phyloP scores from a whole-genome alignment of 2,888 invertebrate genomes.

The Drosophila fungiperda region DNA sequence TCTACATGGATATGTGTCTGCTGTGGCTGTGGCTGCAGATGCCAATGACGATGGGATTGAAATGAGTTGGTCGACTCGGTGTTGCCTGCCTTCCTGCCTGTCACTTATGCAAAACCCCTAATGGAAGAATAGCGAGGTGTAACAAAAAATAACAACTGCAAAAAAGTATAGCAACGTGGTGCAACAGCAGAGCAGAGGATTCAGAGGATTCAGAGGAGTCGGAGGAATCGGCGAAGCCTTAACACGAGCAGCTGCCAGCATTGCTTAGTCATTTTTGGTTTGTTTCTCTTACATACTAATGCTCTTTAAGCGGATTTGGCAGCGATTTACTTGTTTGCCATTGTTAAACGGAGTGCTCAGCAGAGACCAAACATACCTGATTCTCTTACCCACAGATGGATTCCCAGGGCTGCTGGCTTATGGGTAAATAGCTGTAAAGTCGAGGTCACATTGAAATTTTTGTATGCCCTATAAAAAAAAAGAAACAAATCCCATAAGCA shows the following conservation, averaged over 20 bases:
- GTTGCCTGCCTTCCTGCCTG: constrained; percentile 47
- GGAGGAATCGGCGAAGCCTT: background rate
- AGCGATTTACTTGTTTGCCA: constrained; percentile 77
- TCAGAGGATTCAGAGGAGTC: background rate
- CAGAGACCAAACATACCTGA: constrained; percentile 31
- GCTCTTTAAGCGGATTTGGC: constrained; percentile 79
- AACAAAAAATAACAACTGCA: constrained; percentile 57
- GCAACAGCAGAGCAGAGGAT: constrained; percentile 8
- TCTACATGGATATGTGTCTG: background rate
- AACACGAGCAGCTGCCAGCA: constrained; percentile 35
- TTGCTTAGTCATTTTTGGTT: constrained; percentile 48
- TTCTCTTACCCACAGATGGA: constrained; percentile 18
- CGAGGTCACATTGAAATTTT: background rate
- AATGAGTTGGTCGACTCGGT: constrained; percentile 12
- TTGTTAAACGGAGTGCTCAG: constrained; percentile 79
- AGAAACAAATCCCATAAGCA: constrained; percentile 1
- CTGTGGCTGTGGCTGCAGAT: constrained; percentile 23
- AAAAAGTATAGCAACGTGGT: constrained; percentile 19
- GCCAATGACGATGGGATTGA: constrained; percentile 15
- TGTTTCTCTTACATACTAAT: constrained; percentile 69
- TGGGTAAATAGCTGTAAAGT: constrained; percentile 14
- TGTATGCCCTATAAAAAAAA: constrained; percentile 38
- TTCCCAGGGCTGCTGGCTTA: constrained; percentile 15
- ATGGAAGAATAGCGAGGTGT: constrained; percentile 72
- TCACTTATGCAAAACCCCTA: constrained; percentile 79